Percentiles rank a stretch among this genome's conserved stretches.
These are phyloP conservation scores for Cotesia chilonis DNA, from an alignment of 1,140 invertebrate genomes.

Conservation along the genomic window DNA sequence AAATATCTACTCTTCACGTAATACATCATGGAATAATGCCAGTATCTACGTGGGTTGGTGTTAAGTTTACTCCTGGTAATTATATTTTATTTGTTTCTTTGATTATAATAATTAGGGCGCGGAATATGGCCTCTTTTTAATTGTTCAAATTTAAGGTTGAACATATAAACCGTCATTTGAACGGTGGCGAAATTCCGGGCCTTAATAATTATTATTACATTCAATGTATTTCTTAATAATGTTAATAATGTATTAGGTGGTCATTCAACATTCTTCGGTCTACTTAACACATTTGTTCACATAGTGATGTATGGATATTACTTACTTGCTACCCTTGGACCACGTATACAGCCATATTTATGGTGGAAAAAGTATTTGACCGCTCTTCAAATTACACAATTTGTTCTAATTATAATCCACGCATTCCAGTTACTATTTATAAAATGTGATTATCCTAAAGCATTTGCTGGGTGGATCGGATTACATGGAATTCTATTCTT, in stretches of 20 bases:
- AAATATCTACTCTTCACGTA: constrained; percentile 87
- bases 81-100: constrained; percentile 5
- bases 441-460: constrained; percentile 85
- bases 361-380: constrained; percentile 97
- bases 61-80: constrained; percentile 87
- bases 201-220: background rate
- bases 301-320: constrained; percentile 94
- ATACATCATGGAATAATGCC: constrained; percentile 95
- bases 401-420: constrained; percentile 81
- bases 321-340: constrained; percentile 84
- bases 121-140: too few species aligned
- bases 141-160: too few species aligned
- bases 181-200: too few species aligned
- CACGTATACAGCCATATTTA: constrained; percentile 83
- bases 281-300: constrained; percentile 90
- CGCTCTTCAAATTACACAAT: constrained; percentile 86
- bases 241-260: constrained; percentile 65
- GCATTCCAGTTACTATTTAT: constrained; percentile 85
- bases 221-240: background rate
- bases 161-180: too few species aligned
- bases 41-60: constrained; percentile 90
- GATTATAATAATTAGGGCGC: background rate
- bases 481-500: constrained; percentile 82
- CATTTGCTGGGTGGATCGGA: constrained; percentile 77
- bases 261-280: constrained; percentile 81